Conservation (phyloP, 2,797 vertebrate genomes). For the Columba guinea region DNA sequence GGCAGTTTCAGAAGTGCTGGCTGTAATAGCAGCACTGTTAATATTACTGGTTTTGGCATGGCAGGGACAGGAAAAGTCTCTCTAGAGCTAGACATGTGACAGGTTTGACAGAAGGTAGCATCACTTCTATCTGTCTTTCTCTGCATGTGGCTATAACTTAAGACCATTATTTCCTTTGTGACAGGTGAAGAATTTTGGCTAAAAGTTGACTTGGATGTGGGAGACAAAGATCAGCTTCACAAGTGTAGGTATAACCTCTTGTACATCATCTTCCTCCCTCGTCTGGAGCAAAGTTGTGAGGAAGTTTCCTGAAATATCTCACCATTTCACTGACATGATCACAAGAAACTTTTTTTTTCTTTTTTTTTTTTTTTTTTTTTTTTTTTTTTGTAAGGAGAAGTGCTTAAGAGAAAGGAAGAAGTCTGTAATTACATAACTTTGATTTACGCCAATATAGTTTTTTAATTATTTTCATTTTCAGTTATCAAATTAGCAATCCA, state of each 20-base stretch:
- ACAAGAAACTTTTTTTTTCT: background rate
- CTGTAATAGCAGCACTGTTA: background rate
- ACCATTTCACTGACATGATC: background rate
- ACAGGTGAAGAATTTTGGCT: background rate
- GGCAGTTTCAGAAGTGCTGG: background rate
- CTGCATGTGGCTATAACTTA: constrained; percentile 13
- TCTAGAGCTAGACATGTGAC: constrained; percentile 46
- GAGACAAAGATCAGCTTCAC: background rate
- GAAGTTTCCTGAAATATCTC: constrained; percentile 26
- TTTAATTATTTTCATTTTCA: background rate
- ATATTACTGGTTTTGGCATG: background rate
- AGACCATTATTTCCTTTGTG: background rate
- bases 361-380: background rate
- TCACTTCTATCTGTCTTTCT: constrained; percentile 1
- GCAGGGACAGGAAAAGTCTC: constrained; percentile 26
- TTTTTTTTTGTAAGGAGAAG: background rate
- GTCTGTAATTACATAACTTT: background rate
- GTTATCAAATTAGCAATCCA: background rate
- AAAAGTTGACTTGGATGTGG: background rate
- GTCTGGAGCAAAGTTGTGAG: background rate
- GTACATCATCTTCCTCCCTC: background rate
- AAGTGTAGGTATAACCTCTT: background rate
- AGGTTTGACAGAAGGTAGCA: background rate
- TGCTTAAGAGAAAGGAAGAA: background rate
- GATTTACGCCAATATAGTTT: background rate